A percentile compares a stretch with the other conserved stretches of the same genome.
Evolutionary conservation across 2,113 vertebrate genomes (phyloP).

Genomic region (Mola mola): DNA sequence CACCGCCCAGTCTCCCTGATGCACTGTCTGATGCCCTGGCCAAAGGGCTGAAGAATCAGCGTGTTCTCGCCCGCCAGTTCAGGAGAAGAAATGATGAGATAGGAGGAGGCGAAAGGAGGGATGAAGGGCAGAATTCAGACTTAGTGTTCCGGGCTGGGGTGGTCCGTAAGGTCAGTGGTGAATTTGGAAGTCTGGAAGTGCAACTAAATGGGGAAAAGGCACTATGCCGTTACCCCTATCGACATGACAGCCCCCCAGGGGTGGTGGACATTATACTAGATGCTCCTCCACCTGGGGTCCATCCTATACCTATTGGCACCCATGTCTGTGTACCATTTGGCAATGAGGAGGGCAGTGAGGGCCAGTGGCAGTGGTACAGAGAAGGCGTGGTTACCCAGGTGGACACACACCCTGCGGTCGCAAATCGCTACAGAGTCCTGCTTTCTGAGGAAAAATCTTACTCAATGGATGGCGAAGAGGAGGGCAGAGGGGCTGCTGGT

Average conservation of each 20-base stretch:
- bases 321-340: slow-evolving; percentile 86
- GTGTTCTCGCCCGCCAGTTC: slow-evolving; percentile 83
- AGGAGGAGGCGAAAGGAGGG: slow-evolving; percentile 23
- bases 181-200: slow-evolving; percentile 85
- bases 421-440: slow-evolving; percentile 86
- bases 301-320: slow-evolving; percentile 81
- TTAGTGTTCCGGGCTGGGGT: slow-evolving; percentile 84
- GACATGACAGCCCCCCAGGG: slow-evolving; percentile 70
- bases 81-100: slow-evolving; percentile 63
- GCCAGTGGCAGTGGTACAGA: slow-evolving; percentile 81
- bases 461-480: slow-evolving; percentile 62
- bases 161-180: slow-evolving; percentile 86
- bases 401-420: slow-evolving; percentile 83
- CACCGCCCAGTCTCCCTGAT: slow-evolving; percentile 54
- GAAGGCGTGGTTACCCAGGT: slow-evolving; percentile 87
- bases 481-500: slow-evolving; percentile 31
- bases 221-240: slow-evolving; percentile 83
- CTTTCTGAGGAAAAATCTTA: slow-evolving; percentile 68
- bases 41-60: slow-evolving; percentile 86
- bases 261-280: slow-evolving; percentile 86
- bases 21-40: slow-evolving; percentile 80
- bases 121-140: slow-evolving; percentile 20
- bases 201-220: slow-evolving; percentile 86
- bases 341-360: slow-evolving; percentile 70
- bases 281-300: slow-evolving; percentile 81